Conservation (phyloP, 1,140 invertebrate genomes). For the Plodia interpunctella region DNA sequence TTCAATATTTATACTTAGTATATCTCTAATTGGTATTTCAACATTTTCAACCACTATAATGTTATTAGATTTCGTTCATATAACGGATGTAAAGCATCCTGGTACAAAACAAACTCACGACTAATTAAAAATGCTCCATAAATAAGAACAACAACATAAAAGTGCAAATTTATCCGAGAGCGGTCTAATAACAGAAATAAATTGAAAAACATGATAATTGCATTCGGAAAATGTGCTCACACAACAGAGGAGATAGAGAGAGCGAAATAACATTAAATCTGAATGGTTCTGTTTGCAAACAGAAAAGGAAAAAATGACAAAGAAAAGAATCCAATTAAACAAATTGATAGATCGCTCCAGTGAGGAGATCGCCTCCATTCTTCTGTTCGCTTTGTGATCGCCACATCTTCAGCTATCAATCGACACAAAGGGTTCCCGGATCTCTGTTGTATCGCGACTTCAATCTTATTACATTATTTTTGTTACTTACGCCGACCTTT, state of each 20-base stretch:
- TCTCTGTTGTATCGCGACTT: slow-evolving; percentile 42
- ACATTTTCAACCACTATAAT: no score
- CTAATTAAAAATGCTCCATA: neutral
- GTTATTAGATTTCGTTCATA: no score
- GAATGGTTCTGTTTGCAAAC: slow-evolving; percentile 49
- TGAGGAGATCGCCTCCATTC: slow-evolving; percentile 40
- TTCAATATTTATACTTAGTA: no score
- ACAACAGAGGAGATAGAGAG: slow-evolving; percentile 21
- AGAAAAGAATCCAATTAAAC: slow-evolving; percentile 68
- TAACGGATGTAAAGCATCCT: no score
- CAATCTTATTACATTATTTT: slow-evolving; percentile 35
- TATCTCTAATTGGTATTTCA: no score
- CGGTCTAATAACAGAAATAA: slow-evolving; percentile 6
- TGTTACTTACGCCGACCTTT: slow-evolving; percentile 22
- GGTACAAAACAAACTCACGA: no score
- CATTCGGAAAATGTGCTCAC: slow-evolving; percentile 5
- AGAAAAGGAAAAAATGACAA: slow-evolving; percentile 37
- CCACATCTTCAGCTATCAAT: slow-evolving; percentile 49
- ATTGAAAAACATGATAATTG: slow-evolving; percentile 6
- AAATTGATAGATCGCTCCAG: slow-evolving; percentile 60
- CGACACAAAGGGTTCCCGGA: slow-evolving; percentile 37
- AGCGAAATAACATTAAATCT: slow-evolving; percentile 56
- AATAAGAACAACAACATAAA: neutral
- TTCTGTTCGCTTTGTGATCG: slow-evolving; percentile 50
- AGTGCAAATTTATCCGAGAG: neutral